These are phyloP conservation scores for Acleris cristana DNA, from an alignment of 2,888 invertebrate genomes.

Conservation along the genomic window DNA sequence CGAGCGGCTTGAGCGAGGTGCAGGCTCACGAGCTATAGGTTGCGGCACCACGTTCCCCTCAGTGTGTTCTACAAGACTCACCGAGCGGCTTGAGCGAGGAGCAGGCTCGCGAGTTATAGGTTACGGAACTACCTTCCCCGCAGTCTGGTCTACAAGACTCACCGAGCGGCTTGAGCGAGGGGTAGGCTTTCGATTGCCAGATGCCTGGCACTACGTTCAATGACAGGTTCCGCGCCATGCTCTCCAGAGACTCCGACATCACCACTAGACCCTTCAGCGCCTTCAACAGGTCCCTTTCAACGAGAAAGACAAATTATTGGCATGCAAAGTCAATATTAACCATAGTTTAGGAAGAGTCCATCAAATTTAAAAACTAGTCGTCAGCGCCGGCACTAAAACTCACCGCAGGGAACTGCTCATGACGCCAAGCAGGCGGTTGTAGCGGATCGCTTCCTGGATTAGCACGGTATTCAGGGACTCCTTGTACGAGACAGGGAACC, in stretches of 20 bases:
- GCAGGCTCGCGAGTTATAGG: too few species aligned
- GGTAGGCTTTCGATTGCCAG: conserved; percentile 88
- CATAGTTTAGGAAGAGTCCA: too few species aligned
- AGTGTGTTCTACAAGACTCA: conserved; percentile 47
- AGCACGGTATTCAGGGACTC: conserved; percentile 96
- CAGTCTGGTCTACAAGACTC: conserved; percentile 40
- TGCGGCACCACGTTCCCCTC: too few species aligned
- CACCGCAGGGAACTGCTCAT: conserved; percentile 82
- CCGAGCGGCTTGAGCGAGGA: conserved; percentile 84
- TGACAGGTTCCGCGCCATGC: conserved; percentile 86
- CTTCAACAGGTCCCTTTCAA: conserved; percentile 83
- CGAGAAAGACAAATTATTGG: not conserved
- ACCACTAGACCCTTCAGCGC: conserved; percentile 91
- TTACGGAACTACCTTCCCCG: too few species aligned
- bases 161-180: conserved; percentile 88
- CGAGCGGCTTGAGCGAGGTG: conserved; percentile 47
- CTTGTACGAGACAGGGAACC: conserved; percentile 93
- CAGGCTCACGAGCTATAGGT: too few species aligned
- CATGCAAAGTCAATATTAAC: too few species aligned
- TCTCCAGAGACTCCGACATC: conserved; percentile 90
- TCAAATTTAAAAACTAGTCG: too few species aligned
- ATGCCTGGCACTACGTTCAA: conserved; percentile 87
- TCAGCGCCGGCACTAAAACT: conserved; percentile 1
- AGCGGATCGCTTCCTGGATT: conserved; percentile 93
- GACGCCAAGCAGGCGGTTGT: conserved; percentile 86